Conservation (phyloP, 1,140 invertebrate genomes). For the Sipha flava region DNA sequence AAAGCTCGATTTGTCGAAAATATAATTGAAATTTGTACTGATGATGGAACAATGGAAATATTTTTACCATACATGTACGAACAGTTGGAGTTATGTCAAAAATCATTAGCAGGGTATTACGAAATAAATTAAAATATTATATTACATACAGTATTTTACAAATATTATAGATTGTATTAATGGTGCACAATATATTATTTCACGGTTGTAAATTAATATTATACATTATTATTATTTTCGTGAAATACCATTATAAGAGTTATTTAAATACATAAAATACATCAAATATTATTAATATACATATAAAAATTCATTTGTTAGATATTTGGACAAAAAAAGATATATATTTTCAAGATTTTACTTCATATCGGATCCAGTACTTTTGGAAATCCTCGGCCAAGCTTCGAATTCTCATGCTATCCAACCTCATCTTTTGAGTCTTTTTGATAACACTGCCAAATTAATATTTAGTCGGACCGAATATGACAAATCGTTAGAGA, state of each 20-base stretch:
- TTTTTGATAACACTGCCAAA: constrained; percentile 89
- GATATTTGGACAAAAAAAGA: constrained; percentile 89
- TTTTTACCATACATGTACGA: constrained; percentile 88
- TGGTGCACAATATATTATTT: constrained; percentile 36
- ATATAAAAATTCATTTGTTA: constrained; percentile 39
- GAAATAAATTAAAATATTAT: no score
- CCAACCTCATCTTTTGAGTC: constrained; percentile 87
- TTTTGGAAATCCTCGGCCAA: constrained; percentile 91
- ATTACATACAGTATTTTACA: no score
- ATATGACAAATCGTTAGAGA: constrained; percentile 88
- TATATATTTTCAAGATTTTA: constrained; percentile 97
- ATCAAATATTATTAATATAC: no score
- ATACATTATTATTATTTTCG: no score
- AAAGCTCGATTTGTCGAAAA: constrained; percentile 87
- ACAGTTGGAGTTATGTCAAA: constrained; percentile 92
- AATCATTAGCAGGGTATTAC: constrained; percentile 88
- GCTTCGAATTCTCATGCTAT: constrained; percentile 96
- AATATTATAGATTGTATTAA: no score
- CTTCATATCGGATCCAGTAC: constrained; percentile 92
- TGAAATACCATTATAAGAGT: no score
- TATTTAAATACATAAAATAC: no score
- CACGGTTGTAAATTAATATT: no score
- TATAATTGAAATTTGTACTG: constrained; percentile 90
- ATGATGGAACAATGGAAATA: constrained; percentile 85
- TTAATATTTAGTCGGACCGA: constrained; percentile 92